Percentiles rank a stretch among this genome's conserved stretches.
These are phyloP conservation scores for Meiosimyza decipiens DNA, from an alignment of 2,888 invertebrate genomes.

Conservation along the genomic window DNA sequence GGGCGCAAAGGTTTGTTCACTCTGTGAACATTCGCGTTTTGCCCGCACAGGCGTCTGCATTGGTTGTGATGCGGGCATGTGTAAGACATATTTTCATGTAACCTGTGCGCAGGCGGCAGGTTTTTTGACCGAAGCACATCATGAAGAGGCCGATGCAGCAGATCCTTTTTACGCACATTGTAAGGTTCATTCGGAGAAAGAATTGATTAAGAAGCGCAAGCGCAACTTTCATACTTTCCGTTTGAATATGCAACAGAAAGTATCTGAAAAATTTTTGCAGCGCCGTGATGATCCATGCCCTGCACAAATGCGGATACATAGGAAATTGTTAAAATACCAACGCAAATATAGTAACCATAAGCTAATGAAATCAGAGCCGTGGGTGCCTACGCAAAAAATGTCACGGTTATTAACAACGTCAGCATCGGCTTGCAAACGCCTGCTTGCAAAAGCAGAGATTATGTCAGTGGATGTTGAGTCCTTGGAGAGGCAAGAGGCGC, in stretches of 20 bases:
- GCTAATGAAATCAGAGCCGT: conserved; percentile 79
- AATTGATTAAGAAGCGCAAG: conserved; percentile 81
- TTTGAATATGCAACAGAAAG: conserved; percentile 81
- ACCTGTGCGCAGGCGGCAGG: conserved; percentile 97
- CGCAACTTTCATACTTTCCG: conserved; percentile 87
- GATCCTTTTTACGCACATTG: conserved; percentile 99
- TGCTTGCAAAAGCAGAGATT: conserved; percentile 86
- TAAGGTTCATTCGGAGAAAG: conserved; percentile 93
- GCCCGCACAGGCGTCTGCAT: conserved; percentile 95
- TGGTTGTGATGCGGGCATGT: conserved; percentile 98
- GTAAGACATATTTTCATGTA: conserved; percentile 96
- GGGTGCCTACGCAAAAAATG: conserved; percentile 97
- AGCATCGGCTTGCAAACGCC: conserved; percentile 85
- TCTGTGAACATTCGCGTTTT: conserved; percentile 88
- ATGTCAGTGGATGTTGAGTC: conserved; percentile 90
- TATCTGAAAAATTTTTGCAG: conserved; percentile 53
- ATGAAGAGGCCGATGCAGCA: conserved; percentile 89
- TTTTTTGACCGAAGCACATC: conserved; percentile 90
- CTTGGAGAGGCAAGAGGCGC: conserved; percentile 84
- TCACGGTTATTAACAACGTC: conserved; percentile 89
- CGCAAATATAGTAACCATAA: conserved; percentile 84
- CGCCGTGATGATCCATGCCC: conserved; percentile 68
- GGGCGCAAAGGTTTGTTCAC: conserved; percentile 91
- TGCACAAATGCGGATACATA: conserved; percentile 79
- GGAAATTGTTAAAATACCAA: conserved; percentile 86